Evolutionary conservation across 1,140 invertebrate genomes (phyloP).

Genomic region (Zaprionus taronus): DNA sequence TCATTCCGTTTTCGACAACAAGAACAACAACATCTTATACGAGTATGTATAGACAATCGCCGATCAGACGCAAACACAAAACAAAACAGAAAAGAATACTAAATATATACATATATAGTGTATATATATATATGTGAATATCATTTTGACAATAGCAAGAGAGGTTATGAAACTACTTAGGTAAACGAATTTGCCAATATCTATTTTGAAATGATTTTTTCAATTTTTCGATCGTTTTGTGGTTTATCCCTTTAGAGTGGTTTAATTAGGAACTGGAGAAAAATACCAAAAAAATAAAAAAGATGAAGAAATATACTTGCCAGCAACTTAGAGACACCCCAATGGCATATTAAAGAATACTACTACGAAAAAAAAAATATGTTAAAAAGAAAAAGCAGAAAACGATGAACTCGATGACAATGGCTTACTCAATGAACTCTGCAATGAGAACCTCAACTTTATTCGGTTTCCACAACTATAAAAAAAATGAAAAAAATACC

Average conservation of each 20-base stretch:
- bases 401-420: neutral
- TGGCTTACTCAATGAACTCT: constrained; percentile 42
- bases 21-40: constrained; percentile 28
- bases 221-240: constrained; percentile 33
- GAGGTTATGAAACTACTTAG: constrained; percentile 40
- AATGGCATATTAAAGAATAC: constrained; percentile 13
- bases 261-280: constrained; percentile 20
- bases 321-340: constrained; percentile 22
- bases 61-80: constrained; percentile 8
- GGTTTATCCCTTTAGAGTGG: constrained; percentile 29
- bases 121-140: constrained; percentile 34
- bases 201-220: constrained; percentile 42
- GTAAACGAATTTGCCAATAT: constrained; percentile 4
- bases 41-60: constrained; percentile 58
- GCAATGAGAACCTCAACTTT: constrained; percentile 65
- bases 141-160: constrained; percentile 61
- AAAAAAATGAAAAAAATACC: constrained; percentile 33
- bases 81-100: constrained; percentile 5
- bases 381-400: neutral
- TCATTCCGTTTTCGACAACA: neutral
- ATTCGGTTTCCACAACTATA: constrained; percentile 63
- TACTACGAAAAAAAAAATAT: neutral
- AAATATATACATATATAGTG: constrained; percentile 18
- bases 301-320: neutral
- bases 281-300: constrained; percentile 4